These are phyloP conservation scores for Sarcophaga carnaria DNA, from an alignment of 2,888 invertebrate species.

Conservation along the genomic window DNA sequence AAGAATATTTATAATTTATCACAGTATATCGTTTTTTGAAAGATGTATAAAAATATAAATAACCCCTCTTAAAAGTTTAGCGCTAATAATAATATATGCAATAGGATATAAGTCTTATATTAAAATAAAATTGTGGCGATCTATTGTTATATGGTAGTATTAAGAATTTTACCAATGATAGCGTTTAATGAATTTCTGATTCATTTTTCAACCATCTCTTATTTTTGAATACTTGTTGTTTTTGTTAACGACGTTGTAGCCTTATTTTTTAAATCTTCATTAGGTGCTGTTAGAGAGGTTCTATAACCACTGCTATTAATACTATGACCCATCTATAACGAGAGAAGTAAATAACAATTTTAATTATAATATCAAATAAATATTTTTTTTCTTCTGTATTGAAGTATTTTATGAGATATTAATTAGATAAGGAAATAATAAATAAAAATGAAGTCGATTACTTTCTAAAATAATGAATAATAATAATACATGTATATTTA, in stretches of 20 bases:
- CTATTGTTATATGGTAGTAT: not conserved
- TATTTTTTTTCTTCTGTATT: too few relatives aligned
- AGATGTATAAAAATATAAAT: not conserved
- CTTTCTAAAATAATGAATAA: too few relatives aligned
- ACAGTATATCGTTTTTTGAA: slow-evolving; percentile 39
- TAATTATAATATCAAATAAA: not conserved
- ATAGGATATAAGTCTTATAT: slow-evolving; percentile 3
- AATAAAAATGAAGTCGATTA: too few relatives aligned
- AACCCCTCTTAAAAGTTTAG: slow-evolving; percentile 1
- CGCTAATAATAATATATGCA: not conserved
- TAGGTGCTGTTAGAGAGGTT: slow-evolving; percentile 65
- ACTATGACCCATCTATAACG: slow-evolving; percentile 74
- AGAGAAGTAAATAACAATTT: slow-evolving; percentile 45
- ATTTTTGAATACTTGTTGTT: slow-evolving; percentile 50
- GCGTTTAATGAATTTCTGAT: too few relatives aligned
- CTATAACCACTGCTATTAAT: slow-evolving; percentile 74
- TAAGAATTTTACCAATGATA: not conserved
- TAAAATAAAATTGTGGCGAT: slow-evolving; percentile 4
- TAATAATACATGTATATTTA: too few relatives aligned
- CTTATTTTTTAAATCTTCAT: slow-evolving; percentile 27
- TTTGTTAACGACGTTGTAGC: not conserved
- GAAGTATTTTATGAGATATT: too few relatives aligned
- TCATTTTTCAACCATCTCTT: slow-evolving; percentile 13
- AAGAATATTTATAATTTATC: slow-evolving; percentile 45
- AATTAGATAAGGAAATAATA: too few relatives aligned